Base-by-base conservation (phyloP, 2,797 vertebrate species). In the Craterocephalus amniculus region DNA sequence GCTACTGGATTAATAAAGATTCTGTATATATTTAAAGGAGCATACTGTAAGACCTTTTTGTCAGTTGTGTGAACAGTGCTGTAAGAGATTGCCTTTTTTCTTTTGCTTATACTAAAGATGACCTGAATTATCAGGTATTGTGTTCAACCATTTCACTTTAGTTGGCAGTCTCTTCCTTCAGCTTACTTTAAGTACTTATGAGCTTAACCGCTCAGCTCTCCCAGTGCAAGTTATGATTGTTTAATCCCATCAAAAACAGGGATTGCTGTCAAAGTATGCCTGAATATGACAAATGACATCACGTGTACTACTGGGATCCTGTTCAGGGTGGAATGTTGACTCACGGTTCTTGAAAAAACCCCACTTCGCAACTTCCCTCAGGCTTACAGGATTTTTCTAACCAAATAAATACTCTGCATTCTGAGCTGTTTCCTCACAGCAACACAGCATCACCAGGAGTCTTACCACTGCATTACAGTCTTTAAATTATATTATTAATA, bases 161-260 rank as follows among this genome's bases (percentile, higher is more conserved):
- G 63, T 70, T 81, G 63, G 78, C 74, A 24, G 29, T n/a, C 35
- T 83, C 71, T 82, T 80, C 72, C 62, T 49, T 76, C 71, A 49
- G 78, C 73, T 78, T 71, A 61, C 78, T 86, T 78, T 63, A 70
- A 79, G 64, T 70, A 71, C 84, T 87, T 79, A 81, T 34, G 38
- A 63, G 72, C 79, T 91, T 90, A 87, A 83, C 80, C 73, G 83
- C 78, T 81, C 83, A 65, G 70, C 86, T 78, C 48, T 59, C 72
- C 83, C 55, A 16, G 62, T 49, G 68, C 62, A 79, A 82, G 9
- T 85, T 81, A 71, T 80, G 87, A 76, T 77, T 84, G 79, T 78
- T 80, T 86, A 91, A 89, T 92, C 90, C 89, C 81, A 82, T 84
- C 82, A 81, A 80, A 75, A 86, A 76, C 79, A 71, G 67, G 87